Evolutionary conservation across 2,113 vertebrate genomes (phyloP).

Genomic region (Anolis carolinensis): DNA sequence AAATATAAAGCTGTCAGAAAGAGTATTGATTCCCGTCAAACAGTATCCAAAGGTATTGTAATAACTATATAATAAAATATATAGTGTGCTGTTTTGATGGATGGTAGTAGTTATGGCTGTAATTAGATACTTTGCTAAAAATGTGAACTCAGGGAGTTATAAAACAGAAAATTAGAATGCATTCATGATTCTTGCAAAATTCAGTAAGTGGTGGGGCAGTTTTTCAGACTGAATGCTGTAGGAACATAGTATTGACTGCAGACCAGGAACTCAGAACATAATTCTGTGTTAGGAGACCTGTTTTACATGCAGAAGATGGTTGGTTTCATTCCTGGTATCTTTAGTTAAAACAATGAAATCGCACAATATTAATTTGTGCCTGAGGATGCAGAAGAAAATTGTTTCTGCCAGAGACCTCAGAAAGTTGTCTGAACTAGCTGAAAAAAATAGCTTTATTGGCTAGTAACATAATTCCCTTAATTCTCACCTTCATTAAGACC

Average conservation of each 20-base stretch:
- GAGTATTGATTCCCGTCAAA: constrained; percentile 95
- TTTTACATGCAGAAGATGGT: not conserved
- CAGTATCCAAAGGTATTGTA: constrained; percentile 97
- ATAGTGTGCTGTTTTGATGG: not conserved
- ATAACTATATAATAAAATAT: not conserved
- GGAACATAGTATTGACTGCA: not conserved
- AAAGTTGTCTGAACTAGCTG: too few relatives aligned
- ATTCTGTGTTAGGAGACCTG: not conserved
- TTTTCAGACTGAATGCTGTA: not conserved
- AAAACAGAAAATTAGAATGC: not conserved
- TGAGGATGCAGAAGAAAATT: too few relatives aligned
- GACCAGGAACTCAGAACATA: not conserved
- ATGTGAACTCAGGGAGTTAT: not conserved
- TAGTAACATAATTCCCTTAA: not conserved
- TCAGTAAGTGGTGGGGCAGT: not conserved
- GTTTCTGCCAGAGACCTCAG: too few relatives aligned
- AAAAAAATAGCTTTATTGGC: too few relatives aligned
- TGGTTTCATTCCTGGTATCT: too few relatives aligned
- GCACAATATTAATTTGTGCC: too few relatives aligned
- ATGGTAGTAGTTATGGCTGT: not conserved
- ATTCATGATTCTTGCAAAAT: not conserved
- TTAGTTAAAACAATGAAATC: too few relatives aligned
- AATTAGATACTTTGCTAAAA: not conserved
- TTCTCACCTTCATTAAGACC: not conserved
- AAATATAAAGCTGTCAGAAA: constrained; percentile 97